These are phyloP conservation scores for Craseonycteris thonglongyai DNA, from an alignment of 2,113 vertebrate genomes.

Conservation along the genomic window DNA sequence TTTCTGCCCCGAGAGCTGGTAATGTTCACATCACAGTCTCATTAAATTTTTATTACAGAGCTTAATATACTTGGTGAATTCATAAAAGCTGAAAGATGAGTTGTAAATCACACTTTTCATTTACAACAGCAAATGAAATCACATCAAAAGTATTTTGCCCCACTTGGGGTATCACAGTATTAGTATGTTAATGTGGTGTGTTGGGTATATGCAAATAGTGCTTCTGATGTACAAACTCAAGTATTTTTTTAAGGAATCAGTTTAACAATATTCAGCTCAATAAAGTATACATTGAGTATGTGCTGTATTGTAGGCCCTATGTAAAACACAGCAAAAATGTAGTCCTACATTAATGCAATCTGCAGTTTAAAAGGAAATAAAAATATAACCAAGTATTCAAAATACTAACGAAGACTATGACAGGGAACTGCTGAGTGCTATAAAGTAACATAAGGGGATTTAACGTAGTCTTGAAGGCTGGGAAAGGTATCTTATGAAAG, in stretches of 20 bases:
- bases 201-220: not conserved
- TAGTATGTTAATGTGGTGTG: not conserved
- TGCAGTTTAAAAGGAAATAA: not conserved
- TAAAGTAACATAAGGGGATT: not conserved
- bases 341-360: not conserved
- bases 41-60: not conserved
- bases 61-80: not conserved
- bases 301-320: not conserved
- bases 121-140: not conserved
- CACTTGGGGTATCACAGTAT: not conserved
- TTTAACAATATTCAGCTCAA: not conserved
- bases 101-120: not conserved
- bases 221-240: not conserved
- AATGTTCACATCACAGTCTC: constrained; percentile 70
- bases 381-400: not conserved
- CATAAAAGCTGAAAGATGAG: not conserved
- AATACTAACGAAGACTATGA: not conserved
- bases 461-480: not conserved
- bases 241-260: not conserved
- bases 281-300: not conserved
- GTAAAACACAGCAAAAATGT: not conserved
- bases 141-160: not conserved
- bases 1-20: constrained; percentile 97
- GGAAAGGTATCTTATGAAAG: not conserved
- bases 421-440: not conserved